These are phyloP conservation scores for Periophthalmus magnuspinnatus DNA, from an alignment of 2,797 vertebrate genomes.

Conservation along the genomic window DNA sequence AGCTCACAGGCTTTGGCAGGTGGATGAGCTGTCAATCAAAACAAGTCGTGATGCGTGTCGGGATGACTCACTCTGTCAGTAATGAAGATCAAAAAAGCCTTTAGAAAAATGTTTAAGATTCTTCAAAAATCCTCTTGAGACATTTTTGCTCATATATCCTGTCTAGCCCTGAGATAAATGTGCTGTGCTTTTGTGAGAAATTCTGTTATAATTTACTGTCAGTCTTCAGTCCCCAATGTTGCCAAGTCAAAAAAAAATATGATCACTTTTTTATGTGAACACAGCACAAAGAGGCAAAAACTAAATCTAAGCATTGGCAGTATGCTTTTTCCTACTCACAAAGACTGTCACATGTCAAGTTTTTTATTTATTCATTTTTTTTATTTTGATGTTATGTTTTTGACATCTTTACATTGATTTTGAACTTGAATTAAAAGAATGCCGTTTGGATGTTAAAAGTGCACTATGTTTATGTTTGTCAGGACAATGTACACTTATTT, in stretches of 20 bases:
- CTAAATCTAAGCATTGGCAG: not conserved
- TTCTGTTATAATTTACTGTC: not conserved
- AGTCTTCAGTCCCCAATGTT: not conserved
- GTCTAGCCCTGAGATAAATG: not conserved
- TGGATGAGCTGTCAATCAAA: constrained; percentile 52
- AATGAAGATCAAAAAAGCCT: constrained; percentile 20
- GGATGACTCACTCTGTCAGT: constrained; percentile 31
- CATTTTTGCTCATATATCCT: constrained; percentile 8
- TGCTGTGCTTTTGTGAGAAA: not conserved
- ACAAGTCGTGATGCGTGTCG: constrained; percentile 14
- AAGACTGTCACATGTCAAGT: no score
- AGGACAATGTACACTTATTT: no score
- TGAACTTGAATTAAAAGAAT: no score
- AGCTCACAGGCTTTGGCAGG: constrained; percentile 36
- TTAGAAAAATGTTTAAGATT: constrained; percentile 18
- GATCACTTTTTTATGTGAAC: not conserved
- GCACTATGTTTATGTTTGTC: no score
- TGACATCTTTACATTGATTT: no score
- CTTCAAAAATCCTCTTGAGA: constrained; percentile 4
- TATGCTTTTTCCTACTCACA: no score
- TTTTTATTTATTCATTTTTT: no score
- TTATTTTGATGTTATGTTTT: no score
- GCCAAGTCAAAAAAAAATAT: not conserved
- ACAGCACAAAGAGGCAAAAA: not conserved
- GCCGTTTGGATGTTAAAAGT: no score